phyloP scores from a whole-genome alignment of 2,113 vertebrate genomes.

The Pristiophorus japonicus region DNA sequence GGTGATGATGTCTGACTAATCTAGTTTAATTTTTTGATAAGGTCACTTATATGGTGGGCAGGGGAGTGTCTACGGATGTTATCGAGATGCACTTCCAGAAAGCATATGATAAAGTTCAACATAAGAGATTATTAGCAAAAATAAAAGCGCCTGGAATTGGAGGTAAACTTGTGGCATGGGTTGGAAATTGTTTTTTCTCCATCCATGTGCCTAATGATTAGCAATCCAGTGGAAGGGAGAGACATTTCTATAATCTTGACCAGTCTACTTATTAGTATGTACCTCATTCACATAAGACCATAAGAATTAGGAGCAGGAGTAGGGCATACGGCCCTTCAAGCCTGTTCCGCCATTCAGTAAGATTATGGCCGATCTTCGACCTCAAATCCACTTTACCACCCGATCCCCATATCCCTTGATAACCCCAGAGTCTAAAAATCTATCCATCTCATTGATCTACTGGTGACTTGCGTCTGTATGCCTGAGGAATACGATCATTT shows the following conservation, averaged over 20 bases:
- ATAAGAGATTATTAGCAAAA: background rate
- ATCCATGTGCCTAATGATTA: background rate
- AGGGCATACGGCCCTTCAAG: too few relatives aligned
- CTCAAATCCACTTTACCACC: too few relatives aligned
- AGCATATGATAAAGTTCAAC: background rate
- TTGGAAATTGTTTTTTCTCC: background rate
- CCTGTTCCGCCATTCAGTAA: too few relatives aligned
- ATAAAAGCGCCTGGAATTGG: background rate
- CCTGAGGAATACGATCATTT: background rate
- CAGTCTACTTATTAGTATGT: background rate
- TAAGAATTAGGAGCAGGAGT: too few relatives aligned
- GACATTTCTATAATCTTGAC: background rate
- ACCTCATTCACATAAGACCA: background rate
- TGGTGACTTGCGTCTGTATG: background rate
- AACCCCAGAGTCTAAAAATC: too few relatives aligned
- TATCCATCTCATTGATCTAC: background rate
- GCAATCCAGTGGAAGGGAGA: background rate
- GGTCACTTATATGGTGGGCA: background rate
- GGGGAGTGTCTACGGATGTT: background rate
- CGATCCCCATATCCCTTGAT: too few relatives aligned
- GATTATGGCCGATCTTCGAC: too few relatives aligned
- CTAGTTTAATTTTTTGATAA: background rate
- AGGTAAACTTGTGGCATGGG: background rate
- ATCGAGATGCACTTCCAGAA: background rate
- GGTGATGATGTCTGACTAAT: background rate